Evolutionary conservation across 1,140 invertebrate species (phyloP), one percentile per base, ranked within the genome.

Genomic region (Hyles vespertilio): DNA sequence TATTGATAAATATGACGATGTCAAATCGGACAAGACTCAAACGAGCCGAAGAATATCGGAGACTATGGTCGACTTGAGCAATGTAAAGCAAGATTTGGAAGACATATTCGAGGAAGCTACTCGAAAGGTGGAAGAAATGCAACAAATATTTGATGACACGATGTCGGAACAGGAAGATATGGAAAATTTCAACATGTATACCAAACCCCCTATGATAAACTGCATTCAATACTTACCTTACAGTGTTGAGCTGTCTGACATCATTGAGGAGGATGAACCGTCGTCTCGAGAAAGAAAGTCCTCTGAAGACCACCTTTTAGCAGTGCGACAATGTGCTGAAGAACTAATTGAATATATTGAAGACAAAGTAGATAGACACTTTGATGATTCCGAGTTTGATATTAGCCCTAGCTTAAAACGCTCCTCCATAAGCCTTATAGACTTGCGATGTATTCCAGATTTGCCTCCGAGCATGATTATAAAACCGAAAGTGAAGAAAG

Each of bases 241-340:
- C 51, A 87, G 84, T 43, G 75, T 87, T 7, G 86, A 89, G 60
- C 49, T 89, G 49, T 89, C 86, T 3, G 86, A 89, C 52, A 89
- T 89, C 32, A 56, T 86, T 10, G 86, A 89, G 73, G 86, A 89
- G 74, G 86, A 89, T n/a, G 86, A 89, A 58, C 73, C 73, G 5
- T 87, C 82, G 6, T 84, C 76, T 44, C 70, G 69, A 67, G 64
- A 84, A n/a, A 77, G 70, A 54, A 69, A 70, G 34, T 65, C 67
- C 11, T 63, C 74, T 61, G 76, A 79, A 58, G 77, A 83, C 52
- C 54, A 61, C n/a, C 40, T 74, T 22, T 45, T 51, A 8, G 59
- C 70, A 51, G 68, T 72, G 6, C 74, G 66, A 58, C 63, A 71
- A 57, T 58, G 51, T 5, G 84, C 84, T 9, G 82, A 83, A 70